A percentile compares a stretch with the other conserved stretches of the same genome.
Evolutionary conservation across 2,113 vertebrate genomes (phyloP).

Genomic region (Agelaius tricolor): DNA sequence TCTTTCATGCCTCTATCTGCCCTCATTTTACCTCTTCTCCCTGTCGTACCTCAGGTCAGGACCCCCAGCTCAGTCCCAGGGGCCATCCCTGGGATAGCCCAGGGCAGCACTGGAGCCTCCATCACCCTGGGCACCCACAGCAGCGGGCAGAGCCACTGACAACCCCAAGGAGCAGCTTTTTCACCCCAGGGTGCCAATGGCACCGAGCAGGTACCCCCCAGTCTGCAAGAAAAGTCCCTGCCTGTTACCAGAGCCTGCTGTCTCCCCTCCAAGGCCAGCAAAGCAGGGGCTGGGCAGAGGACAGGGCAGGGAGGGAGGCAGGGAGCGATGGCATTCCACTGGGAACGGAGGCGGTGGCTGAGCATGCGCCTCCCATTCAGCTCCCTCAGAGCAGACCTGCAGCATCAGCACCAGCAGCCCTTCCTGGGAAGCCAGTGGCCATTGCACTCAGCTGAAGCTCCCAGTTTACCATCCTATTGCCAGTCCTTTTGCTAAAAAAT

Average conservation of each 20-base stretch:
- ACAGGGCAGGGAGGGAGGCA: neutral
- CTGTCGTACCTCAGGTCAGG: neutral
- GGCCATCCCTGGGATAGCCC: too few species aligned
- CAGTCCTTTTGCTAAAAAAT: neutral
- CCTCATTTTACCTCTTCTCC: neutral
- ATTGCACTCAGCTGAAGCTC: neutral
- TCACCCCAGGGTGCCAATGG: rapidly evolving
- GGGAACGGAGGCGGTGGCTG: neutral
- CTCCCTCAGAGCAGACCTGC: neutral
- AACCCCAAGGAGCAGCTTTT: neutral
- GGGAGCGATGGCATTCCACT: neutral
- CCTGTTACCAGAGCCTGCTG: neutral
- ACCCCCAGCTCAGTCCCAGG: neutral
- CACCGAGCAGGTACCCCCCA: neutral
- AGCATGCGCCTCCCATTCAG: neutral
- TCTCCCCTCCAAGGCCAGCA: neutral
- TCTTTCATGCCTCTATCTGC: too few species aligned
- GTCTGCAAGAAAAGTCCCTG: neutral
- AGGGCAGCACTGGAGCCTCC: neutral
- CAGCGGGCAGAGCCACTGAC: rapidly evolving
- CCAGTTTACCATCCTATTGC: neutral
- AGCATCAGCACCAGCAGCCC: neutral
- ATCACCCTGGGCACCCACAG: neutral
- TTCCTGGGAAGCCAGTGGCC: neutral
- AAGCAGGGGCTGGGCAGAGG: neutral